Percentiles rank a stretch among this genome's conserved stretches.
These are phyloP conservation scores for Holocentrus rufus DNA, from an alignment of 2,797 vertebrate genomes.

Conservation along the genomic window DNA sequence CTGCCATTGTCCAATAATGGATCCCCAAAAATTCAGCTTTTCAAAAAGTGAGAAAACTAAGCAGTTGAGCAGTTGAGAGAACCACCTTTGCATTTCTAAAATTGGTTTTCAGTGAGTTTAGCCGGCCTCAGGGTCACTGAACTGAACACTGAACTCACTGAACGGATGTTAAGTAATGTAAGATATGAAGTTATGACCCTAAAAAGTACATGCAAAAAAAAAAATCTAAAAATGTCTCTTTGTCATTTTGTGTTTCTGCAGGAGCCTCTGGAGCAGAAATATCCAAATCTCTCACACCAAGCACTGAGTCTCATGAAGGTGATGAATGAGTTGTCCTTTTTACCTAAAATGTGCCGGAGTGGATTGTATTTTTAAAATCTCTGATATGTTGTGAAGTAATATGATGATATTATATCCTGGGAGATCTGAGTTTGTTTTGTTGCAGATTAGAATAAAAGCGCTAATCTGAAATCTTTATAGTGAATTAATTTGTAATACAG, in stretches of 20 bases:
- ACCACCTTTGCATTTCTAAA: background rate
- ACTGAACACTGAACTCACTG: background rate
- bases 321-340: conserved; percentile 35
- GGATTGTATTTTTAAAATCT: background rate
- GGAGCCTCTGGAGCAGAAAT: conserved; percentile 91
- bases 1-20: background rate
- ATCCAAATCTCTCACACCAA: conserved; percentile 86
- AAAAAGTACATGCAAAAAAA: background rate
- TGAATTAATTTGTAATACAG: no score
- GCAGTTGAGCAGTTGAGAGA: background rate
- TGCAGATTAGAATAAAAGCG: no score
- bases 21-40: background rate
- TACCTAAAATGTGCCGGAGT: background rate
- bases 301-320: conserved; percentile 94
- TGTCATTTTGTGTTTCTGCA: conserved; percentile 67
- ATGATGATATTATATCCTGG: background rate
- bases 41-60: no score
- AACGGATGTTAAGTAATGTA: background rate
- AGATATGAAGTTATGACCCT: background rate
- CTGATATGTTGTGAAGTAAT: background rate
- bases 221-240: background rate
- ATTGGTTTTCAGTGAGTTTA: background rate
- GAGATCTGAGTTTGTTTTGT: background rate
- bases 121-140: background rate
- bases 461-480: no score